phyloP scores from a whole-genome alignment of 1,140 invertebrate species.

The Ceratoteleas bidentatus region DNA sequence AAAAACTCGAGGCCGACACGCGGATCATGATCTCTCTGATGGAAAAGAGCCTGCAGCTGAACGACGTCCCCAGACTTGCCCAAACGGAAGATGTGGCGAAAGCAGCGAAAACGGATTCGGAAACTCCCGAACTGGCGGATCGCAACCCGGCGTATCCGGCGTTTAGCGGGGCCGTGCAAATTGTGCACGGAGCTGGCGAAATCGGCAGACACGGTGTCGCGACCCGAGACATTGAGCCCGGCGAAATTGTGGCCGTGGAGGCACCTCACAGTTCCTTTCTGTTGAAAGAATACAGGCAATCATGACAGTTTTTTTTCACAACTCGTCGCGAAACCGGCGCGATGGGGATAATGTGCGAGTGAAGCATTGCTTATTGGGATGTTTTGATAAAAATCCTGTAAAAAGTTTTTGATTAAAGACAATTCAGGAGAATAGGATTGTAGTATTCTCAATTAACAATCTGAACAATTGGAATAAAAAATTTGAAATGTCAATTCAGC shows the following conservation, averaged over 20 bases:
- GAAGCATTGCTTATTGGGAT: too few species aligned
- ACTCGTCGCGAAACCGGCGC: too few species aligned
- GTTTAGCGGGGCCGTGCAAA: slow-evolving; percentile 82
- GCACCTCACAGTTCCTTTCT: slow-evolving; percentile 88
- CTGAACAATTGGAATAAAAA: too few species aligned
- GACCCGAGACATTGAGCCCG: slow-evolving; percentile 84
- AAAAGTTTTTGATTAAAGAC: too few species aligned
- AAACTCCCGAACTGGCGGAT: slow-evolving; percentile 72
- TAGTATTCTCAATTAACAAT: too few species aligned
- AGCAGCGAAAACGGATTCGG: slow-evolving; percentile 52
- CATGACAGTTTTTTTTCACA: too few species aligned
- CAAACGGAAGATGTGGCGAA: slow-evolving; percentile 54
- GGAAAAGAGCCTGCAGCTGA: slow-evolving; percentile 81
- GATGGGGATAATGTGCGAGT: too few species aligned
- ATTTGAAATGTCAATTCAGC: too few species aligned
- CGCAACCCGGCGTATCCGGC: slow-evolving; percentile 82
- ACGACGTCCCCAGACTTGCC: slow-evolving; percentile 64
- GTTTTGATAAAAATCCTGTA: too few species aligned
- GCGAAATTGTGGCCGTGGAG: slow-evolving; percentile 87
- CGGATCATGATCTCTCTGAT: slow-evolving; percentile 88
- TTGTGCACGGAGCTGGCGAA: slow-evolving; percentile 79
- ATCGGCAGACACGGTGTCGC: slow-evolving; percentile 85
- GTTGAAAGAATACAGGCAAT: slow-evolving; percentile 84
- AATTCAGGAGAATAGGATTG: too few species aligned
- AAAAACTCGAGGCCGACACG: slow-evolving; percentile 85